These are phyloP conservation scores for Phenganax marumi DNA, from an alignment of 92 coral and sea anemone species.

Conservation along the genomic window DNA sequence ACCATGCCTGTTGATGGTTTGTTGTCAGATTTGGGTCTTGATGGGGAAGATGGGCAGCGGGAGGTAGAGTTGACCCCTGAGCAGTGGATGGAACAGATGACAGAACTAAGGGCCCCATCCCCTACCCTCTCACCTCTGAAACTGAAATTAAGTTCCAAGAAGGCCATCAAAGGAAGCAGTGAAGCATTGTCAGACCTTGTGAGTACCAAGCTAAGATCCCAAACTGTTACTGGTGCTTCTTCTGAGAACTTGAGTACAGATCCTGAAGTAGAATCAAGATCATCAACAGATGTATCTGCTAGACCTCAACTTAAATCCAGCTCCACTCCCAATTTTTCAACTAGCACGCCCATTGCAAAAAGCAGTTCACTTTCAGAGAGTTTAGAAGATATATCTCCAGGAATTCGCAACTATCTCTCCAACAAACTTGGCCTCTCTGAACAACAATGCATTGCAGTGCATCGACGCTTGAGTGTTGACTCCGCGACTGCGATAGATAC, in stretches of 20 bases:
- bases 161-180: neutral
- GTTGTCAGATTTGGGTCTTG: neutral
- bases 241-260: neutral
- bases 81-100: constrained; percentile 33
- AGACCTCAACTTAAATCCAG: constrained; percentile 8
- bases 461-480: constrained; percentile 2
- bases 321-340: constrained; percentile 11
- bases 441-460: constrained; percentile 28
- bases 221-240: neutral
- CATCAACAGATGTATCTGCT: neutral
- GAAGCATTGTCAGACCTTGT: neutral
- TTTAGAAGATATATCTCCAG: constrained; percentile 28
- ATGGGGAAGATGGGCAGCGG: neutral
- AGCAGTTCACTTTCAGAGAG: neutral
- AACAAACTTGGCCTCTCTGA: constrained; percentile 33
- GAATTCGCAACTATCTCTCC: constrained; percentile 27
- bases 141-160: neutral
- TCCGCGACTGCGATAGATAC: neutral
- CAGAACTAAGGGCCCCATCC: neutral
- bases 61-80: constrained; percentile 22
- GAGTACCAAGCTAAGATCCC: neutral
- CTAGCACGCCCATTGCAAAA: neutral
- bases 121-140: constrained; percentile 7
- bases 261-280: constrained; percentile 15
- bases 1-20: constrained; percentile 1